These are phyloP conservation scores for Rhingia rostrata DNA, from an alignment of 2,888 invertebrate species.

Conservation along the genomic window DNA sequence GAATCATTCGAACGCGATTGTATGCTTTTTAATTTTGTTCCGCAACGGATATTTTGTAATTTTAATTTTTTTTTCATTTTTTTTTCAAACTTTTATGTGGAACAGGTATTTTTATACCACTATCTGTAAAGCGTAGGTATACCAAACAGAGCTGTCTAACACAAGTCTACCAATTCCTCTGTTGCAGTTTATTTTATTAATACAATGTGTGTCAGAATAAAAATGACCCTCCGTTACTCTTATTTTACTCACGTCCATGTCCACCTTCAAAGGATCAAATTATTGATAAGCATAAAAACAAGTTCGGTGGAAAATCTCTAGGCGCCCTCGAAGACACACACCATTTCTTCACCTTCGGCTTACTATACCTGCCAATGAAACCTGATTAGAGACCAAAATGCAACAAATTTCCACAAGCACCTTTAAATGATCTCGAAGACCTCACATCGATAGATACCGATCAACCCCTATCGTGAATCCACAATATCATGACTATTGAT, in stretches of 20 bases:
- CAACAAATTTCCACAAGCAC: background rate
- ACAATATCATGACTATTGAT: constrained; percentile 21
- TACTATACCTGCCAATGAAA: constrained; percentile 28
- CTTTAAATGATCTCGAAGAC: constrained; percentile 7
- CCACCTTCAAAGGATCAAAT: background rate
- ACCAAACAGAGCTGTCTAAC: no score
- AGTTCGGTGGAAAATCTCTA: constrained; percentile 20
- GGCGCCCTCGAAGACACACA: constrained; percentile 42
- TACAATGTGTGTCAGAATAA: no score
- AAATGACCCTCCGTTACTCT: background rate
- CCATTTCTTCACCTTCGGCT: constrained; percentile 4
- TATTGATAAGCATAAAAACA: constrained; percentile 21
- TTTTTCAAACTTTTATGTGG: no score
- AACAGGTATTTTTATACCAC: no score
- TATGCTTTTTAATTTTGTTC: no score
- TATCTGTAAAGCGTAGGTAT: no score
- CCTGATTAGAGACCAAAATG: constrained; percentile 1
- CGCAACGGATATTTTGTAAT: no score
- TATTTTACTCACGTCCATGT: constrained; percentile 23
- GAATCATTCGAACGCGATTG: no score
- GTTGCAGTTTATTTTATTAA: background rate
- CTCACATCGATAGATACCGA: constrained; percentile 28
- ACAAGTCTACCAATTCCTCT: background rate
- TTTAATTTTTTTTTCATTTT: no score
- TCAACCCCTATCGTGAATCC: constrained; percentile 3